Evolutionary conservation across 2,113 vertebrate genomes (phyloP).

Genomic region (Marmota flaviventris): DNA sequence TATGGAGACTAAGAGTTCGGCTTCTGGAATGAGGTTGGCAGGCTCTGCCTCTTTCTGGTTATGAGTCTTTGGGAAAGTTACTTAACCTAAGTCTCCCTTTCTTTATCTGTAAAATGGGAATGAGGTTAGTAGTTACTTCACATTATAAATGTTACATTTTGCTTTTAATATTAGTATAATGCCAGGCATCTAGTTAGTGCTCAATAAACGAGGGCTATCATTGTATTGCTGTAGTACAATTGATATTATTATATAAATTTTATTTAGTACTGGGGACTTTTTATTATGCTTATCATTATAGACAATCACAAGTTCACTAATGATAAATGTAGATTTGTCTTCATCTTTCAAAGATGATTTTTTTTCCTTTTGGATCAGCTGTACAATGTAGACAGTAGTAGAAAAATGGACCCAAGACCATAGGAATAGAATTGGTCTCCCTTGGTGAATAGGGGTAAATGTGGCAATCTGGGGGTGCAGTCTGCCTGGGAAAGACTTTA

Average conservation of each 20-base stretch:
- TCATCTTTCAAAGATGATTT: background rate
- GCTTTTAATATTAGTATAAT: background rate
- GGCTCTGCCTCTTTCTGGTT: background rate
- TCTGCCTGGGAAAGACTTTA: background rate
- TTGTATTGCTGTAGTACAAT: background rate
- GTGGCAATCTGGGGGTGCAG: background rate
- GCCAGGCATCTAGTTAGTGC: background rate
- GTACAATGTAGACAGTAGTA: background rate
- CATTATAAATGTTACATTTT: background rate
- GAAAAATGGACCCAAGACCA: background rate
- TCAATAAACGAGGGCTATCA: background rate
- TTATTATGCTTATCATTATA: background rate
- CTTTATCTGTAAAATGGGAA: background rate
- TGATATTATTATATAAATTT: background rate
- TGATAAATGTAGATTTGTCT: background rate
- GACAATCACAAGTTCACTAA: background rate
- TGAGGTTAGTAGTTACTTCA: slow-evolving; percentile 5
- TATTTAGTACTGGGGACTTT: background rate
- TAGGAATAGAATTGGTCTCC: background rate
- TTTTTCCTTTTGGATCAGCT: background rate
- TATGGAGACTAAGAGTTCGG: background rate
- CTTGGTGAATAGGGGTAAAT: background rate
- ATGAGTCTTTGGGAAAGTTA: background rate
- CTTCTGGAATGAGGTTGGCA: background rate
- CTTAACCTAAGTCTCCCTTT: slow-evolving; percentile 18